Conservation (phyloP, 2,113 vertebrate species). For the Pogona vitticeps region DNA sequence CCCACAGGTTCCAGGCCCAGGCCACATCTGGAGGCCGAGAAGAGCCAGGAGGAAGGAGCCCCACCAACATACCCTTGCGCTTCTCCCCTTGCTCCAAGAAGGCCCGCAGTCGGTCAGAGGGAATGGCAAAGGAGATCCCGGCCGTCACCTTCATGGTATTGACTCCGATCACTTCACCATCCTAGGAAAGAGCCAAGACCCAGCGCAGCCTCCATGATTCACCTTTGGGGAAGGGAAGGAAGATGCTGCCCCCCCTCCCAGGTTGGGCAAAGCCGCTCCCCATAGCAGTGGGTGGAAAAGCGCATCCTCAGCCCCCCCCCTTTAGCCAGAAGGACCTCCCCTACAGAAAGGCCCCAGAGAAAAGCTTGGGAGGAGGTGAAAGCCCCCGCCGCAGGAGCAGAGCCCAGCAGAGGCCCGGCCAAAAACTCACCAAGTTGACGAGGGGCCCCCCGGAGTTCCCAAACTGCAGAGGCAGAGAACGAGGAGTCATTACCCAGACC, state of each 20-base stretch:
- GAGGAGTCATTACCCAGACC: too few species aligned
- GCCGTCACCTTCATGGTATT: slow-evolving; percentile 98
- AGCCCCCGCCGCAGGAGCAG: fast-evolving
- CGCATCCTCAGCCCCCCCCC: too few species aligned
- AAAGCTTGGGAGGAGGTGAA: background rate
- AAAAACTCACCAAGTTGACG: slow-evolving; percentile 91
- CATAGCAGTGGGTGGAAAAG: too few species aligned
- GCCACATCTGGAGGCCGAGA: background rate
- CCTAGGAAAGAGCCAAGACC: slow-evolving; percentile 72
- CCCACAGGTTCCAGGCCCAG: background rate
- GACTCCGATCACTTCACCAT: slow-evolving; percentile 96
- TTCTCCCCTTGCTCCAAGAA: slow-evolving; percentile 84
- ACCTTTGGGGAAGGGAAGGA: fast-evolving
- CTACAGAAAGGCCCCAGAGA: background rate
- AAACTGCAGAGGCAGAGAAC: slow-evolving; percentile 78
- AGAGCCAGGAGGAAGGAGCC: background rate
- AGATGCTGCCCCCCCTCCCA: background rate
- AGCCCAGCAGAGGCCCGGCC: background rate
- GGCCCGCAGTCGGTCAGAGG: slow-evolving; percentile 85
- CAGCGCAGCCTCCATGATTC: background rate
- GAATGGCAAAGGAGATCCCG: slow-evolving; percentile 97
- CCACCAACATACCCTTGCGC: slow-evolving; percentile 78
- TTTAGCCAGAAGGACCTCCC: too few species aligned
- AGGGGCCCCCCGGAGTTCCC: slow-evolving; percentile 98
- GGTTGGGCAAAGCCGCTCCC: background rate